A percentile compares a stretch with the other conserved stretches of the same genome.
Evolutionary conservation across 2,888 invertebrate species (phyloP).

Genomic region (Seira musarum): DNA sequence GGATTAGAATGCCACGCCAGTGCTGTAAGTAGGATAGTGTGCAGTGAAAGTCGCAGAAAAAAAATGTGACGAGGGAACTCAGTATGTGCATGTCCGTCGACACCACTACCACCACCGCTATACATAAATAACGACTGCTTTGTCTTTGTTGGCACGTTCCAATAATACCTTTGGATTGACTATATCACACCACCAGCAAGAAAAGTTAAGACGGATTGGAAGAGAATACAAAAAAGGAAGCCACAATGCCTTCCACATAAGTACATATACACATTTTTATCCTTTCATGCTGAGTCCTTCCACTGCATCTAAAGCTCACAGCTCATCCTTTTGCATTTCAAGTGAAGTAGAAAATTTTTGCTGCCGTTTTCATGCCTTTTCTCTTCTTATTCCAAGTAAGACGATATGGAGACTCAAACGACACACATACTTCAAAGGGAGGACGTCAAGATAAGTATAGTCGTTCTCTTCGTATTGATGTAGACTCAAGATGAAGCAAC

Average conservation of each 20-base stretch:
- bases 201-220: background rate
- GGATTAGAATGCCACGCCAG: background rate
- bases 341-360: background rate
- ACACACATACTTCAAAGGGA: constrained; percentile 31
- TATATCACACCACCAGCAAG: background rate
- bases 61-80: constrained; percentile 1
- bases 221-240: constrained; percentile 25
- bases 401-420: constrained; percentile 56
- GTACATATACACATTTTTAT: background rate
- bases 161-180: constrained; percentile 23
- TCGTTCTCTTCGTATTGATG: too few species aligned
- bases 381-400: background rate
- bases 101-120: background rate
- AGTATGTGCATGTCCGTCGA: background rate
- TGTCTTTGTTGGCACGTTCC: constrained; percentile 27
- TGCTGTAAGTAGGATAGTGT: background rate
- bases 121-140: background rate
- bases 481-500: too few species aligned
- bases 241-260: background rate
- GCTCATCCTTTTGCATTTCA: too few species aligned
- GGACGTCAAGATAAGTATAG: constrained; percentile 44
- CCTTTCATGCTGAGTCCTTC: background rate
- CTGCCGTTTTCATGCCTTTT: background rate
- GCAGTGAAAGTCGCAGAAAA: background rate
- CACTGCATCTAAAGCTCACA: too few species aligned